Evolutionary conservation across 2,797 vertebrate genomes (phyloP), one percentile per base, ranked within the genome.

Genomic region (Chaetophractus vellerosus): DNA sequence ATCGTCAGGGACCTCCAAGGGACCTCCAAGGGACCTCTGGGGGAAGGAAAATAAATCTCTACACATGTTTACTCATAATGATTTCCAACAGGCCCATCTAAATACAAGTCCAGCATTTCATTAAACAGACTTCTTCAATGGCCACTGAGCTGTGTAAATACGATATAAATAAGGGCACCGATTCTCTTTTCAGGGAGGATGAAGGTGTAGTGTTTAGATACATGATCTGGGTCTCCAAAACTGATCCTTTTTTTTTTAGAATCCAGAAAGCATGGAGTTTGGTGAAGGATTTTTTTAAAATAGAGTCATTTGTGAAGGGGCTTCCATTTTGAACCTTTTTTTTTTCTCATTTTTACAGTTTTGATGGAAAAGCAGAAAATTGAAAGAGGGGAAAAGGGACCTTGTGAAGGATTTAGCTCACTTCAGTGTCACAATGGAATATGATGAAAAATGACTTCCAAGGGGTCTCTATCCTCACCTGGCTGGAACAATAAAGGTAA

Each of bases 1-100:
- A 85, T 69, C 66, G 92, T 94, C 78, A 19, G 95, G 92, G 93
- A 94, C 90, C 86, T 95, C 59, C 0, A 1, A 19, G 95, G 92
- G 93, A 94, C 90, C 86, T 95, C 59, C 0, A 1, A 91, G 52
- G 96, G 91, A 93, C 94, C 95, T 87, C 92, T 92, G 28, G 74
- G 75, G 61, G 63, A 84, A 95, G 64, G 91, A 95, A 95, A 96
- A 97, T 95, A 96, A 96, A 96, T 96, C 88, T 89, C 86, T 59
- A 94, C 72, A 93, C 21, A 6, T 93, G 84, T 96, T 97, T 96
- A 94, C 85, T 82, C 87, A 95, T 36, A 83, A 96, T 93, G 95
- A 96, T 76, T 96, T 97, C 76, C 81, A 93, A 66, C 71, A 92
- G 96, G 45, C 84, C 72, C 80, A 72, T 94, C 92, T 84, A 89